Base-by-base conservation (phyloP, 2,113 vertebrate species). In the Lonchura striata region DNA sequence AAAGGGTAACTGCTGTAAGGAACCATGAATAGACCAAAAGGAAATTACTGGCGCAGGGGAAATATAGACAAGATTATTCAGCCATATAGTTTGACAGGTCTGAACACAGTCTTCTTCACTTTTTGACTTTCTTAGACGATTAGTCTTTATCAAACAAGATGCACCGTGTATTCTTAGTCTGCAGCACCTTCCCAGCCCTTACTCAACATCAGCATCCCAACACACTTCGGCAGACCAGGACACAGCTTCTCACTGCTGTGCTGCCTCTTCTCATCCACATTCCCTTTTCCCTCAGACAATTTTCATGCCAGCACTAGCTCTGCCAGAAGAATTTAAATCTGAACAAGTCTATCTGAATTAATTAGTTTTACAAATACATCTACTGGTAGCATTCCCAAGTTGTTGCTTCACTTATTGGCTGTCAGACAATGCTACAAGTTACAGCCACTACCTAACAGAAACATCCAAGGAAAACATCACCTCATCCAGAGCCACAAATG, bases 211-310 rank as follows among this genome's bases (percentile, higher is more conserved):
- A 82, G 42, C 41, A 42, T 5, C 25, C 41, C 35, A 35, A 33
- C 0, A 17, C 2, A 14, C 33, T 15, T 5, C 1, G 7, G 42
- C 47, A 75, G 42, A 57, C 1, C 13, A 76, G 66, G 44, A 50
- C 53, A 74, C 0, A 2, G 41, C 10, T 75, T 42, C 54, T 56
- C 60, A 8, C 44, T 4, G 1, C 2, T 1, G 2, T 7, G 0
- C 3, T 70, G 65, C 44, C 28, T 64, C 75, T 71, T 31, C 39
- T 44, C 89, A 63, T 6, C 12, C 76, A 35, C 6, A 0, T 27
- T 65, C 78, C 42, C n/a, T 31, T 28, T 20, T 28, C 54, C 81
- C 74, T 78, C 25, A 1, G 57, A 74, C 33, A 11, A 54, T 42
- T 70, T 75, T 44, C 74, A 70, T 50, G 35, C 4, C 56, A 82